Evolutionary conservation across 2,113 vertebrate genomes (phyloP).

Genomic region (Hystrix brachyura): DNA sequence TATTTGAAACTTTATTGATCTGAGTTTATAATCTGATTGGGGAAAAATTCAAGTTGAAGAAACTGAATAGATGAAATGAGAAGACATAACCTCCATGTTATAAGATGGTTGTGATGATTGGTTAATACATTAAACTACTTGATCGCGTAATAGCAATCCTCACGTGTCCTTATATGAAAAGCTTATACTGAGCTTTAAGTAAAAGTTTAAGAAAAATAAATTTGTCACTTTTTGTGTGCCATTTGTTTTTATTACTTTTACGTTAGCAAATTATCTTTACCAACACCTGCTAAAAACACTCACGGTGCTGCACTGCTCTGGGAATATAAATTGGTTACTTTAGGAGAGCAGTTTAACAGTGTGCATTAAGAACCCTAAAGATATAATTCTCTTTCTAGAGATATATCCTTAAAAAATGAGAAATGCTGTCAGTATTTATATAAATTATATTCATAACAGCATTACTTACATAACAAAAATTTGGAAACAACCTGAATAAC

Average conservation of each 20-base stretch:
- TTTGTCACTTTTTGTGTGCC: not conserved
- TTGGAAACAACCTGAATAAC: not conserved
- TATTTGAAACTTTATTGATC: slow-evolving; percentile 21
- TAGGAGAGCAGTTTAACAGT: not conserved
- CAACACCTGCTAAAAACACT: not conserved
- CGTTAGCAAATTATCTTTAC: slow-evolving; percentile 12
- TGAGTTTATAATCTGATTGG: not conserved
- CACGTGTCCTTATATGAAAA: not conserved
- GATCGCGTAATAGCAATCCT: slow-evolving; percentile 14
- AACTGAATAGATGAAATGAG: slow-evolving; percentile 5
- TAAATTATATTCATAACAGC: not conserved
- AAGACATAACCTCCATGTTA: not conserved
- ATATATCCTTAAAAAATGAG: slow-evolving; percentile 5
- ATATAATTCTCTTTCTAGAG: not conserved
- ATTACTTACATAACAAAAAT: slow-evolving; percentile 26
- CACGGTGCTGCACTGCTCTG: not conserved
- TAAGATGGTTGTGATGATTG: not conserved
- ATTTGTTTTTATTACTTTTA: slow-evolving; percentile 6
- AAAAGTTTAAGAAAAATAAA: not conserved
- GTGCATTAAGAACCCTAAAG: not conserved
- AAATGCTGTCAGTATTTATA: not conserved
- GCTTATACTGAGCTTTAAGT: not conserved
- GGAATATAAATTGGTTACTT: not conserved
- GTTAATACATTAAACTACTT: not conserved
- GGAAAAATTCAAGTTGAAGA: not conserved